Base-by-base conservation (phyloP, 2,888 invertebrate species). In the Tillus elongatus region DNA sequence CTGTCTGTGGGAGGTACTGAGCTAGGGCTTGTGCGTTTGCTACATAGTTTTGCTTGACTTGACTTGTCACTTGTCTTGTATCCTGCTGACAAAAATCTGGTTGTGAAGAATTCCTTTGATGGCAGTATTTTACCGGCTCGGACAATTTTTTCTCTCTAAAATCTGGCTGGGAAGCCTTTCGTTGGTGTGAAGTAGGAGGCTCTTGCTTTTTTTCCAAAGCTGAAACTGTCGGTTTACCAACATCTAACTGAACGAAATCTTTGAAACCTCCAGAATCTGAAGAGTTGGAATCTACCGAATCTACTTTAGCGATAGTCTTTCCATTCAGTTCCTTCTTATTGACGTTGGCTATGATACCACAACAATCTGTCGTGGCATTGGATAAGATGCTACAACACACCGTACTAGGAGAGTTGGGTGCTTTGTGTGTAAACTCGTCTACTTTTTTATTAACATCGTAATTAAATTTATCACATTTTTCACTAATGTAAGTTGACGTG, bases 261-360 rank as follows among this genome's bases (percentile, higher is more conserved):
- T 67, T 66, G 47, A 68, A 68, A 2, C 68, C 67, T 3, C 68
- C 67, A 0, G 67, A 67, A 47, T 66, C 65, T 2, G 67, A 67
- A 2, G 66, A 66, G 39, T 64, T 66, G 2, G 66, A 66, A 46
- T 67, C 67, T 14, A 65, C 45, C 2, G 66, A 66, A 42, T 65
- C 66, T 31, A 63, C 55, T 54, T 66, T 66, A 2, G 58, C 55
- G 46, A 64, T 56, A 2, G 51, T 47, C 48, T 60, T 64, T 32
- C 56, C 56, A 28, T 52, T 53, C 15, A 45, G 48, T 36, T 61
- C 63, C 40, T 66, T 64, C 39, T 63, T 63, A 27, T 49, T 44
- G 28, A 58, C 54, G 35, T 57, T 52, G 15, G 60, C 57, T 34
- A 67, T 59, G 32, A 67, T 65, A 1, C 66, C 64, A 42, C 67